Conservation (phyloP, 2,888 invertebrate genomes). For the Melolontha melolontha region DNA sequence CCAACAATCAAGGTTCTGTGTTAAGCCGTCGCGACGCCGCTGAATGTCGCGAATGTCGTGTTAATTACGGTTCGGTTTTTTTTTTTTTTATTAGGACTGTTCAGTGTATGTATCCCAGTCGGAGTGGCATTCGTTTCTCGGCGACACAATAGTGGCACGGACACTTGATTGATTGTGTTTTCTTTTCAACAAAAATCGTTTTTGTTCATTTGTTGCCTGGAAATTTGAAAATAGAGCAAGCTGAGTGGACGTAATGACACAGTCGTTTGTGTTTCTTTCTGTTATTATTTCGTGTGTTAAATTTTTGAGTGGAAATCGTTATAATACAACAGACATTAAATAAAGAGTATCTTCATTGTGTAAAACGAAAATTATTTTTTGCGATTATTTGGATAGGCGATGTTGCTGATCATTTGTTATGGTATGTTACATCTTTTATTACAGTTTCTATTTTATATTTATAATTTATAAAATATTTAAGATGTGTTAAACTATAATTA, state of each 20-base stretch:
- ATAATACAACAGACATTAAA: no score
- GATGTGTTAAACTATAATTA: no score
- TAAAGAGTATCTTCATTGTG: not conserved
- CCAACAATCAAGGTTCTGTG: not conserved
- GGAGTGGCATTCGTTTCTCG: slow-evolving; percentile 5
- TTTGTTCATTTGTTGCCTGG: slow-evolving; percentile 9
- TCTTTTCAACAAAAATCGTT: slow-evolving; percentile 3
- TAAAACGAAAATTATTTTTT: not conserved
- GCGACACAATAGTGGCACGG: slow-evolving; percentile 11
- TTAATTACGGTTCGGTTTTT: slow-evolving; percentile 2
- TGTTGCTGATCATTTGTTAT: slow-evolving; percentile 17
- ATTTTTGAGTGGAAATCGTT: no score
- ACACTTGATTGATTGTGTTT: slow-evolving; percentile 14
- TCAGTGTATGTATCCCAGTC: not conserved
- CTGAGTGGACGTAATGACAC: no score
- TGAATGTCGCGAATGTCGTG: no score
- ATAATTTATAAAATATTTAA: no score
- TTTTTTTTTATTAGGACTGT: not conserved
- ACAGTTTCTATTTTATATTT: no score
- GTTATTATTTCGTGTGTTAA: no score
- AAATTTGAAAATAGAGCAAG: slow-evolving; percentile 7
- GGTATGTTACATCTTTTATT: slow-evolving; percentile 26
- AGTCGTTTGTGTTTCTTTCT: no score
- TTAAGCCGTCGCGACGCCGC: no score
- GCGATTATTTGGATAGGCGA: not conserved